Evolutionary conservation across 2,113 vertebrate genomes (phyloP).

Genomic region (Eretmochelys imbricata): DNA sequence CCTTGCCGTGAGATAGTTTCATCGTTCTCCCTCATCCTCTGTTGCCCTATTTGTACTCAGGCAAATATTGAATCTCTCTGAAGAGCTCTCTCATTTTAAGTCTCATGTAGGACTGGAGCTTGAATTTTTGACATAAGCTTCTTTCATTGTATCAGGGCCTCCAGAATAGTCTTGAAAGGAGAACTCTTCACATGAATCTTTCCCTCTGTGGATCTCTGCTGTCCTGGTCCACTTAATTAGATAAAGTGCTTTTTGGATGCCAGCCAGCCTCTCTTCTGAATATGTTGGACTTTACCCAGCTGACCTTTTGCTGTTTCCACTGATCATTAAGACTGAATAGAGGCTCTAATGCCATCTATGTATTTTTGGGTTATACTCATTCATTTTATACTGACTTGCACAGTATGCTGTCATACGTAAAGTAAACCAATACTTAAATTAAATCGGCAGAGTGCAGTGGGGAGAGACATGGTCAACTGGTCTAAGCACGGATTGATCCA

Average conservation of each 20-base stretch:
- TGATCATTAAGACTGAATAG: background rate
- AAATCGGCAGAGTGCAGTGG: background rate
- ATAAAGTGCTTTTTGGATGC: background rate
- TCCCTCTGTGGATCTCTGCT: background rate
- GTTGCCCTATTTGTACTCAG: background rate
- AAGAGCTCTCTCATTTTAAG: background rate
- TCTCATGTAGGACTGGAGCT: background rate
- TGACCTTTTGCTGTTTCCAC: background rate
- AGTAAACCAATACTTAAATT: background rate
- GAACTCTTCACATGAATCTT: background rate
- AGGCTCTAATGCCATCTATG: background rate
- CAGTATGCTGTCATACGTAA: background rate
- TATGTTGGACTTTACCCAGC: background rate
- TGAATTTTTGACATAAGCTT: background rate
- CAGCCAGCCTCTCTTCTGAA: background rate
- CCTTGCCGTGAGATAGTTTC: background rate
- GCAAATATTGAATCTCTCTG: background rate
- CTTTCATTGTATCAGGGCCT: background rate
- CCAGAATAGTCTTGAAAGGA: background rate
- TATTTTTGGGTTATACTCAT: background rate
- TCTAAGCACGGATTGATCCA: background rate
- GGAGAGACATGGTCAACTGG: background rate
- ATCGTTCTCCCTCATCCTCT: background rate
- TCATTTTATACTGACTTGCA: background rate
- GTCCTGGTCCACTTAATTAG: constrained; percentile 19